phyloP scores from a whole-genome alignment of 2,888 invertebrate genomes.

The Julus scanicus region DNA sequence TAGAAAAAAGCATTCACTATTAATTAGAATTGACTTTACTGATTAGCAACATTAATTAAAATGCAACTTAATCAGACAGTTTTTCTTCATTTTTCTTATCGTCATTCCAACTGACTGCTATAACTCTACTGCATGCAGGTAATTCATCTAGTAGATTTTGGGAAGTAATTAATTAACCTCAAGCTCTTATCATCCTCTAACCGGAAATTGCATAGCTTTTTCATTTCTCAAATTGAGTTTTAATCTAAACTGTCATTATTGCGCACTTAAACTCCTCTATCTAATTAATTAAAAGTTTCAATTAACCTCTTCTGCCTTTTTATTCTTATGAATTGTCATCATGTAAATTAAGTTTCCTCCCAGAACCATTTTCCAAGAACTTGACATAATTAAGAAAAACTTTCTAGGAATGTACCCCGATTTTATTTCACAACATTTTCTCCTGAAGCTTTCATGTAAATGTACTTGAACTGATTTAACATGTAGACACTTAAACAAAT shows the following conservation, averaged over 20 bases:
- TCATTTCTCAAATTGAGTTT: slow-evolving; percentile 43
- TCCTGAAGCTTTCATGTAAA: no score
- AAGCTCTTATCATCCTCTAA: slow-evolving; percentile 10
- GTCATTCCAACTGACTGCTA: neutral
- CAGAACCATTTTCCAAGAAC: no score
- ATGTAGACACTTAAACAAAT: no score
- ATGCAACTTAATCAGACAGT: neutral
- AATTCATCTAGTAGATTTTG: slow-evolving; percentile 22
- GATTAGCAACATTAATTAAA: neutral
- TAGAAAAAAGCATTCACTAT: neutral
- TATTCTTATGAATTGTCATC: neutral
- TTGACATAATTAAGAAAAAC: no score
- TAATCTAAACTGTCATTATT: slow-evolving; percentile 36
- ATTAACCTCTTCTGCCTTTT: slow-evolving; percentile 40
- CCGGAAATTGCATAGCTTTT: slow-evolving; percentile 38
- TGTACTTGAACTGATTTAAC: no score
- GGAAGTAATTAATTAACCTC: slow-evolving; percentile 43
- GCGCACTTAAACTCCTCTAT: neutral
- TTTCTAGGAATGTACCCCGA: no score
- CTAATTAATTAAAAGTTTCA: slow-evolving; percentile 37
- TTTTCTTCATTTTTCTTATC: neutral
- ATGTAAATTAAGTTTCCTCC: neutral
- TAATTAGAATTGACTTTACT: neutral
- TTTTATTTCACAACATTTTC: no score
- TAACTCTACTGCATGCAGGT: neutral